Percentiles rank a stretch among this genome's conserved stretches.
Evolutionary conservation across 2,113 vertebrate genomes (phyloP).

Genomic region (Tenebrosternarchus preto): DNA sequence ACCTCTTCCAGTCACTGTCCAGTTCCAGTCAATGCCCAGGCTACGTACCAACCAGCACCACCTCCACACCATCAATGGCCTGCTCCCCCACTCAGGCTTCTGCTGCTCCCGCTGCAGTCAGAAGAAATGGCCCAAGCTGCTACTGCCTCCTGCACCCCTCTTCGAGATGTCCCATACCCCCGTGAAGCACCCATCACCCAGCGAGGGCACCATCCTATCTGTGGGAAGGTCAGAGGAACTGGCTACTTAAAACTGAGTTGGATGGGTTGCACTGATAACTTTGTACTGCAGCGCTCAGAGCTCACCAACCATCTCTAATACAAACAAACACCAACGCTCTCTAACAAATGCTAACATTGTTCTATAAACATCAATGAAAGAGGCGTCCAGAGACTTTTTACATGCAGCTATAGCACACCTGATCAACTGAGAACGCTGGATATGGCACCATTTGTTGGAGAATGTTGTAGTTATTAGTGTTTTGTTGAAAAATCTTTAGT

Average conservation of each 20-base stretch:
- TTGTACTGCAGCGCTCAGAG: not conserved
- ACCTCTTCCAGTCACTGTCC: slow-evolving; percentile 66
- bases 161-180: slow-evolving; percentile 62
- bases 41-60: slow-evolving; percentile 87
- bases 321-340: too few relatives aligned
- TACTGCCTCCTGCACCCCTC: slow-evolving; percentile 64
- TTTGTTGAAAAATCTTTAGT: too few relatives aligned
- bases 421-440: not conserved
- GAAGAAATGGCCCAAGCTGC: slow-evolving; percentile 87
- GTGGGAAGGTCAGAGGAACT: slow-evolving; percentile 84
- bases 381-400: too few relatives aligned
- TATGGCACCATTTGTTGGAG: not conserved
- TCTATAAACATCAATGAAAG: not conserved
- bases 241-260: not conserved
- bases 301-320: too few relatives aligned
- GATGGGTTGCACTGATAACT: not conserved
- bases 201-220: slow-evolving; percentile 84
- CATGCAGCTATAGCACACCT: too few relatives aligned
- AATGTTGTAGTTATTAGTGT: too few relatives aligned
- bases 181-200: slow-evolving; percentile 70
- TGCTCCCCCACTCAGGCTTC: slow-evolving; percentile 74
- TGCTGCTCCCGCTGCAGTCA: slow-evolving; percentile 88
- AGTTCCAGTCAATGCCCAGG: slow-evolving; percentile 74
- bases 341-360: not conserved
- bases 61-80: slow-evolving; percentile 88